Percentiles rank a stretch among this genome's conserved stretches.
These are phyloP conservation scores for Euphonia xanthogaster DNA, from an alignment of 2,797 vertebrate genomes.

Conservation along the genomic window DNA sequence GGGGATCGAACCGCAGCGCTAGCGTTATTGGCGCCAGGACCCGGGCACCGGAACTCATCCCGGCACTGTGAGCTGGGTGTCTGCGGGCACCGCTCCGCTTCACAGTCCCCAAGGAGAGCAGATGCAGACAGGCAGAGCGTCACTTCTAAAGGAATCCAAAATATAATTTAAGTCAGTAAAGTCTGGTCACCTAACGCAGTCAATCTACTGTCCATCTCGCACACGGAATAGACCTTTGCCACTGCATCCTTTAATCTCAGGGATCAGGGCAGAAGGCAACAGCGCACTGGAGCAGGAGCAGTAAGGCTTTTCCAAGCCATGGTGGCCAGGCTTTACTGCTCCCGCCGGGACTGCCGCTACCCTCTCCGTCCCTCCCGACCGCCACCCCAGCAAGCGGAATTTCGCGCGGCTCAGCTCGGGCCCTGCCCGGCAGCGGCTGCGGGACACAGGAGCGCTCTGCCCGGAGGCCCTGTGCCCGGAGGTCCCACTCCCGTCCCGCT, in stretches of 20 bases:
- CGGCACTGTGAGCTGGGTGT: accelerated
- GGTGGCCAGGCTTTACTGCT: background rate
- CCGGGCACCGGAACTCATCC: accelerated
- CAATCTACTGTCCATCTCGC: background rate
- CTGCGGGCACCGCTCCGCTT: background rate
- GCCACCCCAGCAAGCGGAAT: background rate
- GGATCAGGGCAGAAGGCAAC: background rate
- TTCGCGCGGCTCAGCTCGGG: background rate
- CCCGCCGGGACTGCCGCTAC: background rate
- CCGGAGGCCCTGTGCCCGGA: background rate
- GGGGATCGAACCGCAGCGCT: accelerated
- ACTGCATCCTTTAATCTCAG: too few species aligned
- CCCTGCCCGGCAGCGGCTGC: background rate
- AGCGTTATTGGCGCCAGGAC: accelerated
- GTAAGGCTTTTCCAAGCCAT: too few species aligned
- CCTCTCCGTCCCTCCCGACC: background rate
- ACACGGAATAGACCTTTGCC: too few species aligned
- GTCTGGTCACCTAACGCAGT: background rate
- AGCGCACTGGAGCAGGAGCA: background rate
- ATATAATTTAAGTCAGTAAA: background rate
- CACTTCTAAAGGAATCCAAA: background rate
- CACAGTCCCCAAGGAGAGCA: background rate
- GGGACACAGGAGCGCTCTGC: background rate
- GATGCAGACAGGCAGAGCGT: too few species aligned
- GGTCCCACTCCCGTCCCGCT: background rate